Percentiles rank a stretch among this genome's conserved stretches.
phyloP scores from a whole-genome alignment of 2,797 vertebrate species.

The Poeciliopsis infans region DNA sequence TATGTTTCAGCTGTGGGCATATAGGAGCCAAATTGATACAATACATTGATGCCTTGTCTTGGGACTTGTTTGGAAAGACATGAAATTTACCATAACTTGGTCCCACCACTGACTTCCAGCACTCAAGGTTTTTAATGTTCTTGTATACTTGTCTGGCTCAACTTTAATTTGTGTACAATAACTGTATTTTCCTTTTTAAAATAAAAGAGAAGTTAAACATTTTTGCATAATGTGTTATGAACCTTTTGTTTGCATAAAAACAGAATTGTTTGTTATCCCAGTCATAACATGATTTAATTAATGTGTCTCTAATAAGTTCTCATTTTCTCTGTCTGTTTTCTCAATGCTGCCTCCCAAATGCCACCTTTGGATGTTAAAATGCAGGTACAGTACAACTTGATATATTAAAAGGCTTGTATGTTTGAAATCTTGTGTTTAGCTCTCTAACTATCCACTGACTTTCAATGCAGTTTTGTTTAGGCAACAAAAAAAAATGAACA shows the following conservation, averaged over 20 bases:
- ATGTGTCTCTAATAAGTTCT: not conserved
- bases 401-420: not conserved
- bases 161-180: not conserved
- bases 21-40: constrained; percentile 31
- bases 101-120: not conserved
- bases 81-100: not conserved
- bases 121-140: no score
- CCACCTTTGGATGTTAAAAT: not conserved
- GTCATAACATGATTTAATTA: not conserved
- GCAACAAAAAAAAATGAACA: not conserved
- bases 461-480: not conserved
- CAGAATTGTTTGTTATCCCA: not conserved
- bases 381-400: not conserved
- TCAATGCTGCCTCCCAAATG: not conserved
- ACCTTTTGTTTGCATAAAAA: not conserved
- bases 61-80: not conserved
- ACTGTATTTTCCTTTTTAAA: not conserved
- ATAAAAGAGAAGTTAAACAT: not conserved
- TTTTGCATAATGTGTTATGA: not conserved
- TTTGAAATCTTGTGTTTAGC: not conserved
- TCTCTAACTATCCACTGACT: not conserved
- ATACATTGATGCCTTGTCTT: constrained; percentile 21
- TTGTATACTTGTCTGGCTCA: not conserved
- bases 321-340: not conserved
- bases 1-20: constrained; percentile 9